These are phyloP conservation scores for Silurus glanis DNA, from an alignment of 2,113 vertebrate genomes.

Conservation along the genomic window DNA sequence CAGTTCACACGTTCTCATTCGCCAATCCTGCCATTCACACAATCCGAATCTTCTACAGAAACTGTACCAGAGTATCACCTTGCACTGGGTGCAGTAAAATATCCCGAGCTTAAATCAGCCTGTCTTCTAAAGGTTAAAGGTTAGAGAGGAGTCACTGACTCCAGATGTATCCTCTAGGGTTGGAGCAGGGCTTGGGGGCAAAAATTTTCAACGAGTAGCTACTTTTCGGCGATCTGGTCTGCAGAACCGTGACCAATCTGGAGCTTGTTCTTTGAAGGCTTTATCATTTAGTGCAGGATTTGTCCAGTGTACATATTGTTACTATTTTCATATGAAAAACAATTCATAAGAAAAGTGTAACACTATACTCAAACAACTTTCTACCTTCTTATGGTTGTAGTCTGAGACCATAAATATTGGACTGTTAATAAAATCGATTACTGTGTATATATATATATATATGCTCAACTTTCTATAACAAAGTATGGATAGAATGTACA, in stretches of 20 bases:
- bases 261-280: background rate
- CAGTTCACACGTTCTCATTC: background rate
- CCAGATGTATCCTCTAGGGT: background rate
- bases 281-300: background rate
- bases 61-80: background rate
- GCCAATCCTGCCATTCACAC: background rate
- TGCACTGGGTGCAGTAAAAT: conserved; percentile 14
- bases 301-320: background rate
- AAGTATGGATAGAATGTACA: too few relatives aligned
- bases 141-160: conserved; percentile 2
- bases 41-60: background rate
- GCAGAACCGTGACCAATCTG: background rate
- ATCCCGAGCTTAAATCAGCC: background rate
- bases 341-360: background rate
- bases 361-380: too few relatives aligned
- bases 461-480: too few relatives aligned
- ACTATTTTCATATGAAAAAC: background rate
- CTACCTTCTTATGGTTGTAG: too few relatives aligned
- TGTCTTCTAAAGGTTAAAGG: background rate
- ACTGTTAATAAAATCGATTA: too few relatives aligned
- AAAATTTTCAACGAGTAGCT: background rate
- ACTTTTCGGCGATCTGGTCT: background rate
- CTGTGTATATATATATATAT: too few relatives aligned
- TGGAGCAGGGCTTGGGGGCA: background rate
- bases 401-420: too few relatives aligned